Base-by-base conservation (phyloP, 2,113 vertebrate genomes). In the Clarias macrocephalus region DNA sequence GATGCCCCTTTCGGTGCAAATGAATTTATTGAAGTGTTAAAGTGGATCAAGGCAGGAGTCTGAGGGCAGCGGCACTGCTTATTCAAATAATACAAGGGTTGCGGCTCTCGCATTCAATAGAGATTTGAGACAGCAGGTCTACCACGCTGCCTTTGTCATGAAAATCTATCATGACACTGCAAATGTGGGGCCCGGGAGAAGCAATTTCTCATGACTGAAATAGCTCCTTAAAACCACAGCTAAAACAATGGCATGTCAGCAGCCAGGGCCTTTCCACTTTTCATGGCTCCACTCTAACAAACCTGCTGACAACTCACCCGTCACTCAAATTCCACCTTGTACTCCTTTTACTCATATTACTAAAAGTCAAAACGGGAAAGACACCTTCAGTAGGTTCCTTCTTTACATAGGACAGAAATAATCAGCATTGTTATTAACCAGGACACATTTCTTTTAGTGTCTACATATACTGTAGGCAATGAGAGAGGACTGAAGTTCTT, bases 151-250 rank as follows among this genome's bases (percentile, higher is more conserved):
- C 84, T 92, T 92, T 92, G 87, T 91, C 89, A 87, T 90, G 88
- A 85, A 91, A 92, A 93, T 91, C 85, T 48, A 82, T 86, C 89
- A 87, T 91, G 88, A 91, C 89, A 85, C 82, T 85, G 87, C 86
- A 92, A 91, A 92, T 62, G 89, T 86, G 57, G 19, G 82, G 76
- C 83, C 79, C 62, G 54, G 66, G 88, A 70, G 77, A 88, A 91
- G 65, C 52, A 70, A 80, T 90, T 90, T 92, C 88, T 90, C 89
- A 91, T 18, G 21, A 87, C 90, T 88, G 48, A 88, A 89, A 85
- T 85, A 84, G 88, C 89, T 87, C 85, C 87, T 87, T 91, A 85
- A 89, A 83, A 85, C 70, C 62, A 75, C 18, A 15, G 80, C 80
- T 86, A 80, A 91, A 91, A 91, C 84, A 90, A 92, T 87, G 85